A percentile compares a stretch with the other conserved stretches of the same genome.
These are phyloP conservation scores for Elymnias hypermnestra DNA, from an alignment of 1,140 invertebrate genomes.

Conservation along the genomic window DNA sequence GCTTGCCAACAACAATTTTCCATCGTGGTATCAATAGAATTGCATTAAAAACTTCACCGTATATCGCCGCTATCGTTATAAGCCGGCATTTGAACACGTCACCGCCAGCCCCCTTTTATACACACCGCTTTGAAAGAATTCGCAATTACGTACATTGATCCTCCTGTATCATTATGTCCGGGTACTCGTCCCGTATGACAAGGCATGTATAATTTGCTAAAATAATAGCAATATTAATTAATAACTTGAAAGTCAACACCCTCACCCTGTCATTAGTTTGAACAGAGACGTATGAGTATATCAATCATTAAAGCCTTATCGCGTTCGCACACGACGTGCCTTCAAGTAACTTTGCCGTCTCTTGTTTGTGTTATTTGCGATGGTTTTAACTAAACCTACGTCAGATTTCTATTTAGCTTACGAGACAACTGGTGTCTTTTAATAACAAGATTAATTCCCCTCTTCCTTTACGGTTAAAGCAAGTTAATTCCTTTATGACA, in stretches of 20 bases:
- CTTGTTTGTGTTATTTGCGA: slow-evolving; percentile 44
- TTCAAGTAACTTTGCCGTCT: slow-evolving; percentile 44
- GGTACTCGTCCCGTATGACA: slow-evolving; percentile 15
- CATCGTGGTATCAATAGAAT: background rate
- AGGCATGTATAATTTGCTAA: slow-evolving; percentile 47
- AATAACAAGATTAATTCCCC: slow-evolving; percentile 1
- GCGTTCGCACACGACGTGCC: slow-evolving; percentile 48
- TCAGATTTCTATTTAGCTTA: slow-evolving; percentile 19
- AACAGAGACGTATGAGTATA: slow-evolving; percentile 60
- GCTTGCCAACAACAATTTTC: background rate
- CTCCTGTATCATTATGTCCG: slow-evolving; percentile 18
- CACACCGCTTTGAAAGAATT: slow-evolving; percentile 6
- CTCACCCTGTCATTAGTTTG: slow-evolving; percentile 70
- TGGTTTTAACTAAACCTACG: slow-evolving; percentile 30
- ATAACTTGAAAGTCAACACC: slow-evolving; percentile 72
- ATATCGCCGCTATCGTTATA: slow-evolving; percentile 1
- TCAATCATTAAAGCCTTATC: slow-evolving; percentile 71
- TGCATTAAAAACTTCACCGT: background rate
- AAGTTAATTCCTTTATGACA: too few species aligned
- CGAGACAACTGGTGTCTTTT: slow-evolving; percentile 4
- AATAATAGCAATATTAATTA: slow-evolving; percentile 72
- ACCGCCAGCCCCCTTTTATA: slow-evolving; percentile 1
- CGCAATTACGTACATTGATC: slow-evolving; percentile 18
- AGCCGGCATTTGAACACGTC: slow-evolving; percentile 2
- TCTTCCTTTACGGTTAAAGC: background rate